These are phyloP conservation scores for Papilio glaucus DNA, from an alignment of 1,140 invertebrate genomes.

Conservation along the genomic window DNA sequence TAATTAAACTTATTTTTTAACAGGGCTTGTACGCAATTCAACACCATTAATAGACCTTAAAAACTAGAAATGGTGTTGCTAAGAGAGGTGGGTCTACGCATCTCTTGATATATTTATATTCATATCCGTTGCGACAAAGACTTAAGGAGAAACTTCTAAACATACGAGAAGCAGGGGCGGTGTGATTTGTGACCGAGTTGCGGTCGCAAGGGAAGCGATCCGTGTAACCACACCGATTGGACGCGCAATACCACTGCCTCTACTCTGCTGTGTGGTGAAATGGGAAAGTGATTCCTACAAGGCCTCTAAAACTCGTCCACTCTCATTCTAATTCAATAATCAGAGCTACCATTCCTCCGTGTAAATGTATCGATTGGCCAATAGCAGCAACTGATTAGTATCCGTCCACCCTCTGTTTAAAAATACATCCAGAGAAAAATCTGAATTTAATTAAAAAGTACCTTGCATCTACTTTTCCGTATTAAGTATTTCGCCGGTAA, in stretches of 20 bases:
- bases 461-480: no score
- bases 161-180: slow-evolving; percentile 38
- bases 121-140: background rate
- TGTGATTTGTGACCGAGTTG: slow-evolving; percentile 56
- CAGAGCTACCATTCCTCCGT: no score
- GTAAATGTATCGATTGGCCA: no score
- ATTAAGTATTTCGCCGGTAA: no score
- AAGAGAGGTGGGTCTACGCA: background rate
- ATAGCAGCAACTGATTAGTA: no score
- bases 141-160: slow-evolving; percentile 15
- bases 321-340: slow-evolving; percentile 1
- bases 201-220: slow-evolving; percentile 61
- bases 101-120: background rate
- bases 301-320: background rate
- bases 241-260: slow-evolving; percentile 49
- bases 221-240: slow-evolving; percentile 57
- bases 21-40: no score
- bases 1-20: no score
- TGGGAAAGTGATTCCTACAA: slow-evolving; percentile 55
- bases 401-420: no score
- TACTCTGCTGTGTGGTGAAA: slow-evolving; percentile 40
- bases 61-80: no score
- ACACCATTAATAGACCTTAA: no score
- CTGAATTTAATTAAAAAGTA: no score
- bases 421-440: no score